Conservation (phyloP, 2,797 vertebrate species). For the Malurus leucopterus region DNA sequence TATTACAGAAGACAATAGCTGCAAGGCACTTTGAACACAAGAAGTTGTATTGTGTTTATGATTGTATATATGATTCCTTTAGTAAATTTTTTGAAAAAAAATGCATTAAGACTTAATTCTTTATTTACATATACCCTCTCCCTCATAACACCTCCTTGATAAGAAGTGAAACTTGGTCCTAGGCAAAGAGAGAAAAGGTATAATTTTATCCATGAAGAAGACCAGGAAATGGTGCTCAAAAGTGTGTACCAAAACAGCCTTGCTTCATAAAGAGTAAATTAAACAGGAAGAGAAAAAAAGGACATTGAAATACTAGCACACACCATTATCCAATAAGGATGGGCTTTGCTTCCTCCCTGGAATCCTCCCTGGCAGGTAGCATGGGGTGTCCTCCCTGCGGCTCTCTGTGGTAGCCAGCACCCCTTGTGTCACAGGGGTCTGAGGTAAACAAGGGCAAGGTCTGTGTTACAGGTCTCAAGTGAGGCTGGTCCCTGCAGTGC, state of each 20-base stretch:
- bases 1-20: neutral
- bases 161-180: neutral
- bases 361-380: neutral
- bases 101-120: neutral
- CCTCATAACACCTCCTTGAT: neutral
- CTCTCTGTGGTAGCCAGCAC: neutral
- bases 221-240: neutral
- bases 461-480: neutral
- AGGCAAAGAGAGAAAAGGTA: neutral
- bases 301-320: neutral
- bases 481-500: neutral
- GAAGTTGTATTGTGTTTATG: neutral
- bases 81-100: neutral
- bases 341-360: neutral
- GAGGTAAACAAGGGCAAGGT: neutral
- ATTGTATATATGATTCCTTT: neutral
- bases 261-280: neutral
- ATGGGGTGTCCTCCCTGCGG: neutral
- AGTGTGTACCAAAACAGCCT: neutral
- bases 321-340: neutral
- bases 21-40: neutral
- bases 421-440: fast-evolving
- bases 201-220: neutral
- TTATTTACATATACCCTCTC: neutral
- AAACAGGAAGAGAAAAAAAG: neutral